Base-by-base conservation (phyloP, 2,797 vertebrate species). In the Carcharodon carcharias region DNA sequence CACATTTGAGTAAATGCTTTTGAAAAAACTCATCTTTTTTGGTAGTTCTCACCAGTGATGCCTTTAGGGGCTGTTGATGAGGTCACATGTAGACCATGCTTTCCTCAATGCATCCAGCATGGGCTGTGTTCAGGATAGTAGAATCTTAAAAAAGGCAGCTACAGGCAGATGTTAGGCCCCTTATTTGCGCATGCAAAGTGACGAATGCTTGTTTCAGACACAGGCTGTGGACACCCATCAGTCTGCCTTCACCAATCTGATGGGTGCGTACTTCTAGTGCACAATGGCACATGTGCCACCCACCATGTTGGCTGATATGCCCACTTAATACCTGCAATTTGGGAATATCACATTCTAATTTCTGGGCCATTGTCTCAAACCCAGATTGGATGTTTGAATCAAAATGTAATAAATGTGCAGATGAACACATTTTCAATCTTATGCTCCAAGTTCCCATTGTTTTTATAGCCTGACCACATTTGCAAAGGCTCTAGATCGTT, bases 381-480 rank as follows among this genome's bases (percentile, higher is more conserved):
- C 96, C 96, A 88, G 96, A 97, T 96, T 97, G 97, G 96, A 97
- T 97, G 97, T 45, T 82, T 82, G 40, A 97, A 97, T 96, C 97
- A 97, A 97, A 98, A 97, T 97, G 97, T 97, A 97, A 98, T 97
- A 96, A 96, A 97, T 97, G 96, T 96, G 97, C 97, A 97, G 97
- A 97, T 96, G 97, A 97, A 97, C 97, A 97, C 97, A 97, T 98
- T 98, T 98, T 45, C 80, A 45, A 82, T 40, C 77, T 82, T 26
- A 98, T 97, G 97, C 97, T 98, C 97, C 97, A 98, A 98, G 97
- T 98, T 98, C 97, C 97, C 96, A 97, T 96, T 97, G 97, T 96
- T 97, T 97, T 97, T 96, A 50, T 50, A 26, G 0, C 45, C 21
- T 85, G 21, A 23, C 40, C 18, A 96, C 97, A 97, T 97, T 97